phyloP scores from a whole-genome alignment of 2,797 vertebrate genomes.

The Gobionotothen gibberifrons region DNA sequence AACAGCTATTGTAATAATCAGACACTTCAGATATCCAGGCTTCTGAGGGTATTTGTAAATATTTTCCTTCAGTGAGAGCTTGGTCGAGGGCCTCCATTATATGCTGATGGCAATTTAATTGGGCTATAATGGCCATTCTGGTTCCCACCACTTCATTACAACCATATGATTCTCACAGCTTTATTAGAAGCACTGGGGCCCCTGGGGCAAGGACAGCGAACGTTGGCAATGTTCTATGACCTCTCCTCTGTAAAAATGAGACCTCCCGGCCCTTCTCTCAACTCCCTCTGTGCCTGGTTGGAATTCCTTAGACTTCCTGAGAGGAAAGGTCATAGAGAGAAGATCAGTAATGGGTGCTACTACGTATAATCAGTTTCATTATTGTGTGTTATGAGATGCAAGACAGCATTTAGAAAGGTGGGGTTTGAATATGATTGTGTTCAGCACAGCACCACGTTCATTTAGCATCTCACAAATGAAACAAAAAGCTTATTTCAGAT shows the following conservation, averaged over 20 bases:
- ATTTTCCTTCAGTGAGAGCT: constrained; percentile 23
- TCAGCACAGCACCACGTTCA: constrained; percentile 18
- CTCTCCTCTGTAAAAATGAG: constrained; percentile 59
- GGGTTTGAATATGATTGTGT: neutral
- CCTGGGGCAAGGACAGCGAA: constrained; percentile 57
- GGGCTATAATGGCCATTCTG: constrained; percentile 66
- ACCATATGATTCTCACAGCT: constrained; percentile 72
- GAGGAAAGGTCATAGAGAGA: constrained; percentile 48
- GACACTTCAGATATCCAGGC: neutral
- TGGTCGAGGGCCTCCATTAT: constrained; percentile 61
- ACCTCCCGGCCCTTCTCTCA: constrained; percentile 57
- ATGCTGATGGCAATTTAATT: constrained; percentile 73
- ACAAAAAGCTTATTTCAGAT: constrained; percentile 16
- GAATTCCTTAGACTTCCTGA: constrained; percentile 72
- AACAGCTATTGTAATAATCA: neutral
- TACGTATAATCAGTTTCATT: constrained; percentile 21
- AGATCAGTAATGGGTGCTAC: constrained; percentile 26
- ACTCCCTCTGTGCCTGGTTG: constrained; percentile 57
- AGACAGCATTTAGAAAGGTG: constrained; percentile 9
- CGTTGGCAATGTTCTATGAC: constrained; percentile 65
- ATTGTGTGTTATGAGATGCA: constrained; percentile 16
- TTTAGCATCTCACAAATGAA: constrained; percentile 10
- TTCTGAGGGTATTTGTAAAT: constrained; percentile 41
- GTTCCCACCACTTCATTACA: constrained; percentile 74
- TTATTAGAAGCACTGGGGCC: constrained; percentile 63